phyloP scores from a whole-genome alignment of 2,888 invertebrate genomes.

The Anodontia alba region DNA sequence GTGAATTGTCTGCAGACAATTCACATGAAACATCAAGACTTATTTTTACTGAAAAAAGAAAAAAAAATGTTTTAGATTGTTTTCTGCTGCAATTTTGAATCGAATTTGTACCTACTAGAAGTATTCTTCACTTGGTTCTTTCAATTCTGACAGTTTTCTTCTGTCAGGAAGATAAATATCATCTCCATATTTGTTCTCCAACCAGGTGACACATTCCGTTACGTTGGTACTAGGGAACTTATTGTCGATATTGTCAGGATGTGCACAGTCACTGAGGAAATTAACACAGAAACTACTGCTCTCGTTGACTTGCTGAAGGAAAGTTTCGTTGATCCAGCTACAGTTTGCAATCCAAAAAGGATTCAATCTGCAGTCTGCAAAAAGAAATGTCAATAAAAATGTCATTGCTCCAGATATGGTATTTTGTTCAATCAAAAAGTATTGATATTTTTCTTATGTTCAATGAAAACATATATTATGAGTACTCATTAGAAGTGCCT shows the following conservation, averaged over 20 bases:
- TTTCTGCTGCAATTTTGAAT: too few relatives aligned
- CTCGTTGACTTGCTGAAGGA: constrained; percentile 1
- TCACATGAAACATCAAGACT: too few relatives aligned
- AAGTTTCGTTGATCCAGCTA: constrained; percentile 64
- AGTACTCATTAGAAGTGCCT: too few relatives aligned
- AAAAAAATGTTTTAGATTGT: too few relatives aligned
- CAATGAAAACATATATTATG: too few relatives aligned
- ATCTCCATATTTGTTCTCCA: constrained; percentile 45
- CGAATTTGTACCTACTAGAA: constrained; percentile 81
- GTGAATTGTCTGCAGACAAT: too few relatives aligned
- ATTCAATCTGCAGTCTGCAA: constrained; percentile 72
- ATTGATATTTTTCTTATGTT: too few relatives aligned
- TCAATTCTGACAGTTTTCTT: constrained; percentile 47
- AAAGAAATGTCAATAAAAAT: too few relatives aligned
- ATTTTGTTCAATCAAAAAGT: not conserved
- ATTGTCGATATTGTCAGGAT: constrained; percentile 24
- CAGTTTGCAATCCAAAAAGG: constrained; percentile 72
- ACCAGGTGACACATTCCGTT: constrained; percentile 48
- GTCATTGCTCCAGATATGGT: not conserved
- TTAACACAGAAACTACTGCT: constrained; percentile 12
- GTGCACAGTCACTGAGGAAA: constrained; percentile 37
- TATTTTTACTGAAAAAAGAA: too few relatives aligned
- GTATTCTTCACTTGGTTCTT: constrained; percentile 78
- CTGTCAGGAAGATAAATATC: constrained; percentile 46
- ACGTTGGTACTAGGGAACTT: not conserved